These are phyloP conservation scores for Busseola fusca DNA, from an alignment of 2,888 invertebrate species.

Conservation along the genomic window DNA sequence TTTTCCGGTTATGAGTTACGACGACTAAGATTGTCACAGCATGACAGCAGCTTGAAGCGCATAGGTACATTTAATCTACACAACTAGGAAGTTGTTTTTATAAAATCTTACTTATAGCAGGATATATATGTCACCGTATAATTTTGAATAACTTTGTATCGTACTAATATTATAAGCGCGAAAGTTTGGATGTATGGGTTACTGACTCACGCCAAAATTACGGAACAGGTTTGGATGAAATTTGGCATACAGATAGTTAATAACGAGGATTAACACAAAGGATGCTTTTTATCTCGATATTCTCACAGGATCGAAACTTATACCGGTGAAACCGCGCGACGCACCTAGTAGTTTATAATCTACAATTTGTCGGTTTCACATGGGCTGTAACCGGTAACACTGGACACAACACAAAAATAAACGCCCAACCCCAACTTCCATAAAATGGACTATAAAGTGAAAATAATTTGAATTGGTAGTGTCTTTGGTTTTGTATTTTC, in stretches of 20 bases:
- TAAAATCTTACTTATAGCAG: background rate
- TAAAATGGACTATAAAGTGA: background rate
- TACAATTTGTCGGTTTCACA: background rate
- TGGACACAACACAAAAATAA: background rate
- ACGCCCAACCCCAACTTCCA: background rate
- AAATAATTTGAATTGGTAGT: background rate
- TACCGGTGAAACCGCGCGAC: too few relatives aligned
- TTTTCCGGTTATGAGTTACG: background rate
- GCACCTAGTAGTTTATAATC: too few relatives aligned
- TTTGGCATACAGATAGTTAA: too few relatives aligned
- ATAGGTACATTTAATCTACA: background rate
- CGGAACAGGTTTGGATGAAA: too few relatives aligned
- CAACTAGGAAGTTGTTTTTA: background rate
- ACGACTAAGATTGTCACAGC: background rate
- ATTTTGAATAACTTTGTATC: too few relatives aligned
- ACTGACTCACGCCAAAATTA: too few relatives aligned
- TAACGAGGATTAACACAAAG: too few relatives aligned
- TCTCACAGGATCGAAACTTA: too few relatives aligned
- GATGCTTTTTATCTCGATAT: too few relatives aligned
- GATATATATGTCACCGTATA: background rate
- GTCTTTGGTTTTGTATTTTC: background rate
- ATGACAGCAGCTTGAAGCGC: background rate
- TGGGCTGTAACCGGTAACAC: background rate
- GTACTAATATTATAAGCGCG: too few relatives aligned
- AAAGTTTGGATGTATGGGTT: too few relatives aligned